A percentile compares a stretch with the other conserved stretches of the same genome.
Conservation (phyloP, 2,113 vertebrate genomes). For the Lepus europaeus region DNA sequence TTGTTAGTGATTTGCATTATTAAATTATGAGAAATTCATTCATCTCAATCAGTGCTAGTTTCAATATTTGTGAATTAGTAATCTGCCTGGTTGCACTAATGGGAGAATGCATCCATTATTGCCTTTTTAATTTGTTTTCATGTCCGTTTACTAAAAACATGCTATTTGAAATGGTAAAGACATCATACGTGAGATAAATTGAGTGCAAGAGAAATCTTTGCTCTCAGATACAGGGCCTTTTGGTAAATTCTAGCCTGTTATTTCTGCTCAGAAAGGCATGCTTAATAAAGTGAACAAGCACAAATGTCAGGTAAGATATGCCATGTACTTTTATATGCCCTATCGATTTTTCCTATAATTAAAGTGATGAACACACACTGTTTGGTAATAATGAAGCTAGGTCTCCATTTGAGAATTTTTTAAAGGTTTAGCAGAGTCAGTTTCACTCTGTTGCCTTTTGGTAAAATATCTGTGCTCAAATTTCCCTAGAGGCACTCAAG, state of each 20-base stretch:
- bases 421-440: constrained; percentile 70
- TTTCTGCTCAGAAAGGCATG: constrained; percentile 62
- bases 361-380: constrained; percentile 78
- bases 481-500: constrained; percentile 64
- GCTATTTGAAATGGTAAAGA: constrained; percentile 74
- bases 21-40: constrained; percentile 88
- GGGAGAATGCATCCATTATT: constrained; percentile 81
- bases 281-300: constrained; percentile 66
- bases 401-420: constrained; percentile 71
- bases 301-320: constrained; percentile 69
- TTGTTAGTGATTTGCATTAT: constrained; percentile 83
- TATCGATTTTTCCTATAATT: constrained; percentile 75
- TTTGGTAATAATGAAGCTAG: constrained; percentile 75
- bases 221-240: constrained; percentile 67
- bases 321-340: constrained; percentile 67
- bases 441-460: constrained; percentile 77
- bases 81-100: constrained; percentile 82
- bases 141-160: constrained; percentile 77
- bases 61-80: constrained; percentile 89
- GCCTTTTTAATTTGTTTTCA: constrained; percentile 84
- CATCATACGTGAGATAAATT: constrained; percentile 73
- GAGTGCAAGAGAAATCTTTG: constrained; percentile 70
- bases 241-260: constrained; percentile 69
- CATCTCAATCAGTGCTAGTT: constrained; percentile 86
- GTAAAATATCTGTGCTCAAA: constrained; percentile 74